Evolutionary conservation across 2,113 vertebrate species (phyloP).

Genomic region (Axis porcinus): DNA sequence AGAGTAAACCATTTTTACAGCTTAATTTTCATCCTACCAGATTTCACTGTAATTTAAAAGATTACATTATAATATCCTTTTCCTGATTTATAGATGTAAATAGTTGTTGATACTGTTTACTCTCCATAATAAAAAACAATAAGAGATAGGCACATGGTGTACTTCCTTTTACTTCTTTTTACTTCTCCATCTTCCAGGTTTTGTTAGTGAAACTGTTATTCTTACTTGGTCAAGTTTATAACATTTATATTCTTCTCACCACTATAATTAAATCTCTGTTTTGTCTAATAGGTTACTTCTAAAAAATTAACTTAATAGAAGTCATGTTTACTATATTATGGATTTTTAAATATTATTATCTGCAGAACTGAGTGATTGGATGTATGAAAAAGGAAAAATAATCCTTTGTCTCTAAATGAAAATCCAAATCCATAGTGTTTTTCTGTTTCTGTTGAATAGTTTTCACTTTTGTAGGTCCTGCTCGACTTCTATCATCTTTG

Average conservation of each 20-base stretch:
- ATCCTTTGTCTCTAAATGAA: neutral
- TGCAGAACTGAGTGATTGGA: neutral
- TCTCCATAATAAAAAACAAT: neutral
- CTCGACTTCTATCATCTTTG: neutral
- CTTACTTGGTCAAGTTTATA: slow-evolving; percentile 6
- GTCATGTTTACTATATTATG: neutral
- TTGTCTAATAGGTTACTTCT: neutral
- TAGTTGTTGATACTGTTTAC: neutral
- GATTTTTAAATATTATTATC: neutral
- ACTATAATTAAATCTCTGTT: neutral
- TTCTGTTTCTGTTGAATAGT: neutral
- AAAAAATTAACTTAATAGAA: neutral
- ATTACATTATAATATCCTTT: neutral
- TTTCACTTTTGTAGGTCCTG: neutral
- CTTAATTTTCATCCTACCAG: neutral
- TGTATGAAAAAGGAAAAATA: neutral
- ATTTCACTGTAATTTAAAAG: slow-evolving; percentile 12
- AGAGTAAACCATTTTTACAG: neutral
- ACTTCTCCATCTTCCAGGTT: neutral
- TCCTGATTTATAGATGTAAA: neutral
- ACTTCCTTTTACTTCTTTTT: neutral
- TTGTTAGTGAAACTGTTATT: neutral
- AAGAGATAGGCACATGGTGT: neutral
- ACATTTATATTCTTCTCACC: neutral
- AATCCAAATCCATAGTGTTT: neutral